phyloP scores from a whole-genome alignment of 2,888 invertebrate genomes.

The Troilus luridus region DNA sequence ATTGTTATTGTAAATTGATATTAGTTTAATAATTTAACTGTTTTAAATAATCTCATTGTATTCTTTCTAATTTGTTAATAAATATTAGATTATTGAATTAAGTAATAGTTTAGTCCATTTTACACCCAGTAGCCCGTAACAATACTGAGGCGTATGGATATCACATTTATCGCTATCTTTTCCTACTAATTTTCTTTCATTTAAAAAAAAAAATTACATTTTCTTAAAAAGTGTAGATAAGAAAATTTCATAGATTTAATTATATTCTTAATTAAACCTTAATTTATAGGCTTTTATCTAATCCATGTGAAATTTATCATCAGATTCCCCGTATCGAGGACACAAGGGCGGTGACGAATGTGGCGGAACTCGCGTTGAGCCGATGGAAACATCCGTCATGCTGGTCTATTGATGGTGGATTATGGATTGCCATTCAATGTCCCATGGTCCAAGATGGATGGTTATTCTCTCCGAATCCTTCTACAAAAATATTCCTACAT shows the following conservation, averaged over 20 bases:
- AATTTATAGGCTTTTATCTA: not conserved
- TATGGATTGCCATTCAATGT: constrained; percentile 1
- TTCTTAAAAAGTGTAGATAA: too few relatives aligned
- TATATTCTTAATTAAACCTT: not conserved
- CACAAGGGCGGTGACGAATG: not conserved
- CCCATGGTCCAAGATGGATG: not conserved
- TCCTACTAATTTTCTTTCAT: too few relatives aligned
- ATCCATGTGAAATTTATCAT: not conserved
- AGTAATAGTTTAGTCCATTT: too few relatives aligned
- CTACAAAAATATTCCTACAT: not conserved
- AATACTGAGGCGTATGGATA: too few relatives aligned
- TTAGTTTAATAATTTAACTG: too few relatives aligned
- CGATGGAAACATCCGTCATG: constrained; percentile 21
- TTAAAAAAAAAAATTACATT: too few relatives aligned
- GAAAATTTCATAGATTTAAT: not conserved
- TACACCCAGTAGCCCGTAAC: too few relatives aligned
- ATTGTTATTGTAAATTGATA: too few relatives aligned
- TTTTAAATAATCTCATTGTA: too few relatives aligned
- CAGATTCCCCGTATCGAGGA: not conserved
- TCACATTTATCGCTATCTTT: too few relatives aligned
- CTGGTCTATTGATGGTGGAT: not conserved
- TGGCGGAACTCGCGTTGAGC: not conserved
- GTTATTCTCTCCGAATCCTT: not conserved
- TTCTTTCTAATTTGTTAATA: too few relatives aligned
- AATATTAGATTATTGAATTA: too few relatives aligned